A percentile compares a stretch with the other conserved stretches of the same genome.
These are phyloP conservation scores for Hucho hucho DNA, from an alignment of 2,113 vertebrate genomes.

Conservation along the genomic window DNA sequence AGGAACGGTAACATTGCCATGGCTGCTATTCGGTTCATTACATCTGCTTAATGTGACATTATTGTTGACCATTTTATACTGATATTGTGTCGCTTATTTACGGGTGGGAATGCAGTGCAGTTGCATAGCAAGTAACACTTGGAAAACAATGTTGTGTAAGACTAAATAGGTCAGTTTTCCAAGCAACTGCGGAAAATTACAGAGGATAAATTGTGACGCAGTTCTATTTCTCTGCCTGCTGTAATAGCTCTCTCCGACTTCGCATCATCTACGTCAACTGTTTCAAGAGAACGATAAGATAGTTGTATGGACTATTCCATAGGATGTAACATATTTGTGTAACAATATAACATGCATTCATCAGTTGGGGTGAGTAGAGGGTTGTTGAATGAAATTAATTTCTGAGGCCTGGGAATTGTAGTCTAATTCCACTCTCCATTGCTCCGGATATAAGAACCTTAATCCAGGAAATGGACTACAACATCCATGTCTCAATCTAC, in stretches of 20 bases:
- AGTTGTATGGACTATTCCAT: background rate
- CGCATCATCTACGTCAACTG: conserved; percentile 30
- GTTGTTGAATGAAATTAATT: conserved; percentile 71
- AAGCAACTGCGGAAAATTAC: conserved; percentile 66
- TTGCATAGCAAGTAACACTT: conserved; percentile 12
- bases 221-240: conserved; percentile 69
- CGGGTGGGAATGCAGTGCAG: background rate
- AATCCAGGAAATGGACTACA: conserved; percentile 72
- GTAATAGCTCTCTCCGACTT: conserved; percentile 41
- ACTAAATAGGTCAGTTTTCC: conserved; percentile 55
- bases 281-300: conserved; percentile 29
- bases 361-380: conserved; percentile 69
- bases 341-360: conserved; percentile 64
- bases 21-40: conserved; percentile 6
- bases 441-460: rapidly evolving
- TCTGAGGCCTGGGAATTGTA: conserved; percentile 79
- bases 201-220: conserved; percentile 85
- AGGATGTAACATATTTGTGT: conserved; percentile 35
- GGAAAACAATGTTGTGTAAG: conserved; percentile 4
- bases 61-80: conserved; percentile 24
- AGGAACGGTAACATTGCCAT: background rate
- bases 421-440: conserved; percentile 50
- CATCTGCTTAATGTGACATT: conserved; percentile 26
- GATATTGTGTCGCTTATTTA: background rate
- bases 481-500: conserved; percentile 67